Conservation (phyloP, 2,113 vertebrate species). For the Alethe diademata region DNA sequence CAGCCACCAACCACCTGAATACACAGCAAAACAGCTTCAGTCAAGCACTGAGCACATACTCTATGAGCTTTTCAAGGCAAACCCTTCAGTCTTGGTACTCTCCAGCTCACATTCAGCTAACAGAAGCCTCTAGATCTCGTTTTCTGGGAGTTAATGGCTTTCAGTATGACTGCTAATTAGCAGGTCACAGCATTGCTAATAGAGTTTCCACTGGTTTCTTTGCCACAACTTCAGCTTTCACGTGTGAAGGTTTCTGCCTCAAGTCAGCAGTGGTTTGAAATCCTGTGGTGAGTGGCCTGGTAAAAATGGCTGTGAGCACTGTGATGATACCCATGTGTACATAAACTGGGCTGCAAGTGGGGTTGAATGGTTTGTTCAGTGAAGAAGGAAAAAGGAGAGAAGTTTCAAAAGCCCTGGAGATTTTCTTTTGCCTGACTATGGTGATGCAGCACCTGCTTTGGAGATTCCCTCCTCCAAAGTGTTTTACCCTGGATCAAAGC, state of each 20-base stretch:
- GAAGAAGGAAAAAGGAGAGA: background rate
- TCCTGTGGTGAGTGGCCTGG: background rate
- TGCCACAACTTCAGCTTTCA: background rate
- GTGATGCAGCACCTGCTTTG: background rate
- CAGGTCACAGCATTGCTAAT: background rate
- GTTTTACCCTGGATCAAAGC: background rate
- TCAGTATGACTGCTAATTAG: background rate
- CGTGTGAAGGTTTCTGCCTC: background rate
- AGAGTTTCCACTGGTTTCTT: background rate
- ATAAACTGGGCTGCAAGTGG: background rate
- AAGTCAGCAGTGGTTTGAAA: background rate
- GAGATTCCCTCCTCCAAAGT: background rate
- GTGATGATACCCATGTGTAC: background rate
- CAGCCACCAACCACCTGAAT: background rate
- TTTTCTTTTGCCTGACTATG: background rate
- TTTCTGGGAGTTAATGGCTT: background rate
- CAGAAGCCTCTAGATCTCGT: background rate
- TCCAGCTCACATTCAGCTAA: background rate
- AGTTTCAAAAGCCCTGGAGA: background rate
- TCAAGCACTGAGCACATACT: background rate
- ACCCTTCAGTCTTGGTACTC: background rate
- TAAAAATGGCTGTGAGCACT: background rate
- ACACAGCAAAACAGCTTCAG: background rate
- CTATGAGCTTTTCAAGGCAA: background rate
- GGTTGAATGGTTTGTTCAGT: background rate